These are phyloP conservation scores for Myrmecophaga tridactyla DNA, from an alignment of 2,113 vertebrate species.

Conservation along the genomic window DNA sequence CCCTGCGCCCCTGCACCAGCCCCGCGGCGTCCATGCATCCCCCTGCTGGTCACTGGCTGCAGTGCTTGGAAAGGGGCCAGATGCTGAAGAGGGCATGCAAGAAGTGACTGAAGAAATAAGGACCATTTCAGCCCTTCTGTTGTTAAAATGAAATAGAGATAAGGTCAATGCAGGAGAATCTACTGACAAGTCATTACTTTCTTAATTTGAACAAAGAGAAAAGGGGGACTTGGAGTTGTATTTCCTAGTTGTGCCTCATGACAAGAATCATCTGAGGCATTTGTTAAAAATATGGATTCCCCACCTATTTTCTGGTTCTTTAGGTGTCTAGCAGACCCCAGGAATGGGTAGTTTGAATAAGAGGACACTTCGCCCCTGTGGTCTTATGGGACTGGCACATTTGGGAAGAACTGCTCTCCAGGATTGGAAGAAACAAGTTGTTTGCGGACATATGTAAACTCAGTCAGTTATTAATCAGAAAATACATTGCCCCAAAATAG, in stretches of 20 bases:
- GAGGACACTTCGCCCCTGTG: neutral
- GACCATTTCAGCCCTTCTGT: neutral
- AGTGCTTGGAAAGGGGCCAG: conserved; percentile 20
- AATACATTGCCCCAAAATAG: neutral
- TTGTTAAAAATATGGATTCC: neutral
- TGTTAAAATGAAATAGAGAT: neutral
- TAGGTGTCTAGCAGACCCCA: neutral
- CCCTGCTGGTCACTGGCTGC: too few relatives aligned
- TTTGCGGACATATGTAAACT: neutral
- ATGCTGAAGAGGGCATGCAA: neutral
- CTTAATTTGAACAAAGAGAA: conserved; percentile 20
- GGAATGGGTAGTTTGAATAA: neutral
- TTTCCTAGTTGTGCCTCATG: neutral
- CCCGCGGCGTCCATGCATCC: too few relatives aligned
- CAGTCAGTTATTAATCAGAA: neutral
- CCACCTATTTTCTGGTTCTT: neutral
- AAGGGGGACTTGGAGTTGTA: neutral
- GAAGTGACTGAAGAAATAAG: neutral
- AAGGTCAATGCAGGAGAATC: neutral
- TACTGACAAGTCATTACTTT: neutral
- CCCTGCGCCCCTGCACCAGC: too few relatives aligned
- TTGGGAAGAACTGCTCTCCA: neutral
- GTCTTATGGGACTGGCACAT: neutral
- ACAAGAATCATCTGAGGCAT: neutral
- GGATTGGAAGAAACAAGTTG: neutral